A percentile compares a stretch with the other conserved stretches of the same genome.
These are phyloP conservation scores for Fissipunctia ypsillon DNA, from an alignment of 2,888 invertebrate genomes.

Conservation along the genomic window DNA sequence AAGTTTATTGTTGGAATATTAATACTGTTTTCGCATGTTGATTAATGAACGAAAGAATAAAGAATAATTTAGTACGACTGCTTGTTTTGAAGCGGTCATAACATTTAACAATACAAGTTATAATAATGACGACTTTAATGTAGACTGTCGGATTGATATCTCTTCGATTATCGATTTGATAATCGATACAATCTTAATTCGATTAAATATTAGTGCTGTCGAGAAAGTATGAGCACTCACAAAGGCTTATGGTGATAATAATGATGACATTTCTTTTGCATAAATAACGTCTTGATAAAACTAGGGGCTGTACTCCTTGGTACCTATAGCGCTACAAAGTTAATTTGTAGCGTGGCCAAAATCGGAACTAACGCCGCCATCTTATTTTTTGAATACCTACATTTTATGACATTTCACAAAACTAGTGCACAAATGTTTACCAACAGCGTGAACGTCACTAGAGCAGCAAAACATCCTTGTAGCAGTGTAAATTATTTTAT, in stretches of 20 bases:
- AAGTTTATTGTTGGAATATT: slow-evolving; percentile 62
- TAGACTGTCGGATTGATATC: slow-evolving; percentile 3
- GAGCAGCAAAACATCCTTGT: background rate
- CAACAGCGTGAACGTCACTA: background rate
- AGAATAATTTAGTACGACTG: slow-evolving; percentile 3
- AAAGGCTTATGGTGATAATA: background rate
- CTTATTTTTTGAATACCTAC: background rate
- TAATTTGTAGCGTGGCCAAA: background rate
- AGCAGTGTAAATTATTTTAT: background rate
- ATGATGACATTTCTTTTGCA: background rate
- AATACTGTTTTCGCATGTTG: slow-evolving; percentile 56
- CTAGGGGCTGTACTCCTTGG: background rate
- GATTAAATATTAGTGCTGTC: slow-evolving; percentile 14
- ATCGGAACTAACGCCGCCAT: background rate
- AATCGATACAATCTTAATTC: slow-evolving; percentile 12
- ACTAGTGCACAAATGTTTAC: background rate
- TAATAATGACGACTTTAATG: background rate
- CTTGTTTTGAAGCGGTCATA: slow-evolving; percentile 15
- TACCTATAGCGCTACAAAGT: no score
- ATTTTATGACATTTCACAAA: background rate
- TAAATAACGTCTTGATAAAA: background rate
- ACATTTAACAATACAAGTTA: slow-evolving; percentile 2
- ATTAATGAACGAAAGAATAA: slow-evolving; percentile 50
- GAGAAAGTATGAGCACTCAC: background rate
- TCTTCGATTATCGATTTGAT: slow-evolving; percentile 13